phyloP scores from a whole-genome alignment of 2,888 invertebrate genomes.

The Deroplatys truncata region DNA sequence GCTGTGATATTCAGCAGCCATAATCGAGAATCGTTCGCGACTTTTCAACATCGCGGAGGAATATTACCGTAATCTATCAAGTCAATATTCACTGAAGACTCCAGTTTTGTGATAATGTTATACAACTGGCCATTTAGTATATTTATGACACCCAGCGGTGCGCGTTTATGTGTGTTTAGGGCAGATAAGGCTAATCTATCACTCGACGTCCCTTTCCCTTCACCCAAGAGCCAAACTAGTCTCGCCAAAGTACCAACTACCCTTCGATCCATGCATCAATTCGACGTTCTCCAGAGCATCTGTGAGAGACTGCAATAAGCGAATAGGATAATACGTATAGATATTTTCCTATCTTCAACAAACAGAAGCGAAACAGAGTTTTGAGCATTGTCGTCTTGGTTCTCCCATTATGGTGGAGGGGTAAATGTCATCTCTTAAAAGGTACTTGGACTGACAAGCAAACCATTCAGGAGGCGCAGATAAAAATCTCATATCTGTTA shows the following conservation, averaged over 20 bases:
- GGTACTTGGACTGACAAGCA: no score
- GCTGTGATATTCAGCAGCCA: neutral
- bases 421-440: no score
- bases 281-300: neutral
- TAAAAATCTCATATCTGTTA: no score
- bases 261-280: neutral
- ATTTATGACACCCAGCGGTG: neutral
- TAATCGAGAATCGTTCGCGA: neutral
- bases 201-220: neutral
- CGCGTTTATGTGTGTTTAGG: neutral
- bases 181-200: neutral
- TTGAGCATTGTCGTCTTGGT: no score
- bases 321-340: no score
- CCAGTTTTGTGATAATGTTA: neutral
- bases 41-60: neutral
- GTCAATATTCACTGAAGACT: neutral
- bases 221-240: neutral
- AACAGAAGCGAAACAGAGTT: no score
- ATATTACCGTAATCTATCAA: neutral
- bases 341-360: no score
- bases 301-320: no score
- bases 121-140: neutral
- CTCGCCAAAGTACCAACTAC: neutral
- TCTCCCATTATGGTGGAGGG: no score
- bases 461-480: no score